Evolutionary conservation across 2,888 invertebrate species (phyloP), one percentile per base, ranked within the genome.

Genomic region (Dasysyrphus tricinctus): DNA sequence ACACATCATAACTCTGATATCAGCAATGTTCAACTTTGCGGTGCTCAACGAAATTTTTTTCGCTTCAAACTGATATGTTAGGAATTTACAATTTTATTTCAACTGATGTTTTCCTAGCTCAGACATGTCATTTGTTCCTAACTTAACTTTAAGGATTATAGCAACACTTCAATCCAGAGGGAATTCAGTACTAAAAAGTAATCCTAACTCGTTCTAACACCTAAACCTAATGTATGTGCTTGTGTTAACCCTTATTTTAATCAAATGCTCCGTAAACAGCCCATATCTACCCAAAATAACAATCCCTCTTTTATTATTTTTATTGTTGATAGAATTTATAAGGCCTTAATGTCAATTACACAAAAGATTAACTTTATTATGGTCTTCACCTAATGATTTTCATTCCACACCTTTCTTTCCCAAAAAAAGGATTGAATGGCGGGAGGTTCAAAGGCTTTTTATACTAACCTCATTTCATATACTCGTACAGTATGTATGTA

Each of bases 321-420:
- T 42, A 34, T 34, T 56, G 16, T 67, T 69, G 47, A 69, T 69
- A 49, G 67, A 74, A 57, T 57, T 65, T 75, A 49, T 61, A 80
- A 76, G 59, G 56, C 59, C 39, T 59, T 80, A 34, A 76, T 80
- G 85, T 85, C 78, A 82, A 79, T 81, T 81, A 81, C 82, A 75
- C 74, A 59, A 78, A 54, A 86, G 75, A 86, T 86, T 78, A 86
- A 78, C 70, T 75, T 54, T 49, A n/a, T 65, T 69, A 78, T 74
- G 69, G 78, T 81, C 72, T 81, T 75, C 72, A 57, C 74, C 72
- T 86, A 86, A 86, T 86, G 77, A 72, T 81, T 79, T 85, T 85
- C 80, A 85, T 85, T 24, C 76, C 76, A 76, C 84, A 84, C 85
- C 80, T 80, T 80, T 85, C 19, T 75, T 70, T 70, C 75, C 75